These are phyloP conservation scores for Imbricaverruca yamaguchii DNA, from an alignment of 2,888 invertebrate species.

Conservation along the genomic window DNA sequence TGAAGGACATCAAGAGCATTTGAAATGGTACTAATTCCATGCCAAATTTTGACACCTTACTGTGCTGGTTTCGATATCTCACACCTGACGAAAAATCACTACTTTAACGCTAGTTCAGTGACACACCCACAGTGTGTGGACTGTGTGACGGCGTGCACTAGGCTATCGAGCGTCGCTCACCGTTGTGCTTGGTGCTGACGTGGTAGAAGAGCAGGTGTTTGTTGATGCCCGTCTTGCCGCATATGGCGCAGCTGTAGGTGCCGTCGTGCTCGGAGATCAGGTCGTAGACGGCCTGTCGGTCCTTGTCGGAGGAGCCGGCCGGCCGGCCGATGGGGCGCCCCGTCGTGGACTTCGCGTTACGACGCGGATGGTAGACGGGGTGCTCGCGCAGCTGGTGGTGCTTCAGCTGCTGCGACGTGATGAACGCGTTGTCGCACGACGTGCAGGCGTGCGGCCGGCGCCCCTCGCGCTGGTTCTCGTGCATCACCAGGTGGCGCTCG, in stretches of 20 bases:
- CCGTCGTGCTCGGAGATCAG: not conserved
- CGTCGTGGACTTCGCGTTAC: not conserved
- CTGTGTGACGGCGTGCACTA: too few species aligned
- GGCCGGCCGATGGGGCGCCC: conserved; percentile 11
- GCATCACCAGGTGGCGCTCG: not conserved
- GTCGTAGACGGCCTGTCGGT: conserved; percentile 8
- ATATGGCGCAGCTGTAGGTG: not conserved
- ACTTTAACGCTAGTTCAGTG: too few species aligned
- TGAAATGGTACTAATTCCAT: too few species aligned
- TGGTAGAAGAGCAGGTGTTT: conserved; percentile 6
- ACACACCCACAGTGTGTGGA: too few species aligned
- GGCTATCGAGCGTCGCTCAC: not conserved
- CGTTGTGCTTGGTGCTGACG: conserved; percentile 11
- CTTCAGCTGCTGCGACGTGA: not conserved
- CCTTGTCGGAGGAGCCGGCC: not conserved
- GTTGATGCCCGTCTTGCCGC: not conserved
- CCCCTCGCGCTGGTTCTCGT: not conserved
- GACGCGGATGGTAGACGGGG: not conserved
- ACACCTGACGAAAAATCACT: too few species aligned
- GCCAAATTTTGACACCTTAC: too few species aligned
- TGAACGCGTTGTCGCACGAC: not conserved
- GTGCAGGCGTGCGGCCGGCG: not conserved
- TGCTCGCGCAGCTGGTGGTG: not conserved
- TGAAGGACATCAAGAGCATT: too few species aligned
- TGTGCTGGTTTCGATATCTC: too few species aligned